Percentiles rank a stretch among this genome's conserved stretches.
These are phyloP conservation scores for Cheumatopsyche charites DNA, from an alignment of 1,140 invertebrate species.

Conservation along the genomic window DNA sequence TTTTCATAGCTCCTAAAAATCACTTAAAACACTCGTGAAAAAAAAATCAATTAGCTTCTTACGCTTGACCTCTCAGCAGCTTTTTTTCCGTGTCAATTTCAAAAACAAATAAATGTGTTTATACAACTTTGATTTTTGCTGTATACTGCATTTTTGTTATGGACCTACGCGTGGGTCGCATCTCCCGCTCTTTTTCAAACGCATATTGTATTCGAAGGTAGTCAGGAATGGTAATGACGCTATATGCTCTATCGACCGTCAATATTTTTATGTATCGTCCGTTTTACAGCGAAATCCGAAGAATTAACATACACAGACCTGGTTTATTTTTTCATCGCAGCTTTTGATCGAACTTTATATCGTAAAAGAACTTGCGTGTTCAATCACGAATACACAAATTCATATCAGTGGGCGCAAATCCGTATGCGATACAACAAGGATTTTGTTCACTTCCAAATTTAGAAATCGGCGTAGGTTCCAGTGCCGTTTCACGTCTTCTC, in stretches of 20 bases:
- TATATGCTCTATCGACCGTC: slow-evolving; percentile 4
- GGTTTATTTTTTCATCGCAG: no score
- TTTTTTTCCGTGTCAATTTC: neutral
- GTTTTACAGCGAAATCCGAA: no score
- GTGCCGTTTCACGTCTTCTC: slow-evolving; percentile 2
- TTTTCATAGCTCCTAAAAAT: no score
- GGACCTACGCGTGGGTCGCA: slow-evolving; percentile 13
- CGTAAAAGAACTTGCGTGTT: no score
- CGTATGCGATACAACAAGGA: neutral
- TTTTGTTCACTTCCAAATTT: slow-evolving; percentile 9
- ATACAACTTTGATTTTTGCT: neutral
- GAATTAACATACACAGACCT: no score
- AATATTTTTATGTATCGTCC: neutral
- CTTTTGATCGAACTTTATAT: no score
- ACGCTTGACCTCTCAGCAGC: neutral
- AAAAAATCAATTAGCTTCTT: neutral
- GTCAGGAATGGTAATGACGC: slow-evolving; percentile 19
- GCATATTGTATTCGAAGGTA: slow-evolving; percentile 12
- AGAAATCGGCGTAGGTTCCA: neutral
- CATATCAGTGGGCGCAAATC: neutral
- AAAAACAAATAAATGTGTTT: slow-evolving; percentile 1
- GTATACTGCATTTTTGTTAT: neutral
- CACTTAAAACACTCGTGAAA: neutral
- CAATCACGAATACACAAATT: no score
- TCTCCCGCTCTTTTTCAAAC: slow-evolving; percentile 7